These are phyloP conservation scores for Sebastes ruberrimus DNA, from an alignment of 2,797 vertebrate genomes.

Conservation along the genomic window DNA sequence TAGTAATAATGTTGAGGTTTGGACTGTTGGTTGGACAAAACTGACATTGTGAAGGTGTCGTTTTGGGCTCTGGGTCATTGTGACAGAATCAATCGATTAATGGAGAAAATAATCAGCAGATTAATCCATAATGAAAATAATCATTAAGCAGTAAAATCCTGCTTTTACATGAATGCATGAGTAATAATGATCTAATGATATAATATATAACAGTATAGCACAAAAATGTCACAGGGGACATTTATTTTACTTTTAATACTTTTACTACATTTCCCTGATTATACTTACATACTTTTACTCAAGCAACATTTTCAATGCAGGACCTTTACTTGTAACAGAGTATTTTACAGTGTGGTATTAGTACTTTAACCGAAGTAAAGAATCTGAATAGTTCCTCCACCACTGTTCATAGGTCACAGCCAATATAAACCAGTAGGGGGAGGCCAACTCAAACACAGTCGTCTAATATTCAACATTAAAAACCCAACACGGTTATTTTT, in stretches of 20 bases:
- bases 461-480: neutral
- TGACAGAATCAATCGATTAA: too few species aligned
- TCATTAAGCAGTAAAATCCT: neutral
- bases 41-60: too few species aligned
- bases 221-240: too few species aligned
- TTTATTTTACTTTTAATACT: too few species aligned
- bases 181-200: neutral
- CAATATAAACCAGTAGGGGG: neutral
- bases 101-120: neutral
- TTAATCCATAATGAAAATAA: neutral
- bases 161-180: too few species aligned
- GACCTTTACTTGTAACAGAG: too few species aligned
- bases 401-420: neutral
- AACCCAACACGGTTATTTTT: neutral
- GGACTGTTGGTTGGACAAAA: neutral
- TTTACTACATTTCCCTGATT: too few species aligned
- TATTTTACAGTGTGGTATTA: neutral
- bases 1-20: neutral
- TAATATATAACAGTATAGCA: too few species aligned
- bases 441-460: neutral
- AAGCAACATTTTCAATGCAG: too few species aligned
- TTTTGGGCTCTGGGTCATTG: too few species aligned
- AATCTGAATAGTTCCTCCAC: neutral
- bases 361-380: neutral
- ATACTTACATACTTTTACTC: too few species aligned